A percentile compares a stretch with the other conserved stretches of the same genome.
Evolutionary conservation across 64 coral and sea anemone genomes (phyloP).

Genomic region (Dendrophyllia cribrosa): DNA sequence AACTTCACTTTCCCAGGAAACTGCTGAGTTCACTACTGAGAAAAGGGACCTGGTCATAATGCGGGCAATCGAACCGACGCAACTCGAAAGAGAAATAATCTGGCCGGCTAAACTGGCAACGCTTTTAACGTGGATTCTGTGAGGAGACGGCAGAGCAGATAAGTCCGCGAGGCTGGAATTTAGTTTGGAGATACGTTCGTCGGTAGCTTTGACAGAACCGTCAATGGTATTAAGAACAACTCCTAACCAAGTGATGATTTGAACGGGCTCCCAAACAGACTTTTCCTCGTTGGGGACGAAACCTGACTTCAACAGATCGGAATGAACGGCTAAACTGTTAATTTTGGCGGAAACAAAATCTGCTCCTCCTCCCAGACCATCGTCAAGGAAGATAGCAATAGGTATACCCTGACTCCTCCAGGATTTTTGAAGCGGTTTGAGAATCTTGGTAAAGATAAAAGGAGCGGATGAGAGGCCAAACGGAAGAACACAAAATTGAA

Average conservation of each 20-base stretch:
- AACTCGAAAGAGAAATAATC: constrained; percentile 63
- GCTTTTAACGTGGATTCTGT: constrained; percentile 37
- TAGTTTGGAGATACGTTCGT: constrained; percentile 21
- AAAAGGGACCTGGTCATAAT: constrained; percentile 62
- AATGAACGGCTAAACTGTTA: too few relatives aligned
- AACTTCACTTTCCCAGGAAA: constrained; percentile 36
- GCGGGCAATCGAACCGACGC: constrained; percentile 24
- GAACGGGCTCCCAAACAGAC: constrained; percentile 48
- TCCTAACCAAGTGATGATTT: constrained; percentile 52
- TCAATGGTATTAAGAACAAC: constrained; percentile 37
- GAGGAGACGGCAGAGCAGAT: constrained; percentile 10
- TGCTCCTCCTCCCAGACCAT: not conserved
- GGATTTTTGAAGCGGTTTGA: not conserved
- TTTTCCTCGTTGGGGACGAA: constrained; percentile 43
- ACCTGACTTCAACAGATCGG: constrained; percentile 38
- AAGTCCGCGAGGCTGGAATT: not conserved
- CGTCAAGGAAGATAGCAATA: constrained; percentile 6
- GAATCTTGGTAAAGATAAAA: constrained; percentile 28
- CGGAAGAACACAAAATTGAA: constrained; percentile 39
- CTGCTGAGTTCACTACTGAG: constrained; percentile 8
- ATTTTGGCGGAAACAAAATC: not conserved
- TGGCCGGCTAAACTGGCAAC: constrained; percentile 35
- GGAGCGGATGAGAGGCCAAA: constrained; percentile 37
- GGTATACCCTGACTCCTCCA: constrained; percentile 32
- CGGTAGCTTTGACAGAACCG: constrained; percentile 26